phyloP scores from a whole-genome alignment of 2,888 invertebrate genomes.

The Choreutis nemorana region DNA sequence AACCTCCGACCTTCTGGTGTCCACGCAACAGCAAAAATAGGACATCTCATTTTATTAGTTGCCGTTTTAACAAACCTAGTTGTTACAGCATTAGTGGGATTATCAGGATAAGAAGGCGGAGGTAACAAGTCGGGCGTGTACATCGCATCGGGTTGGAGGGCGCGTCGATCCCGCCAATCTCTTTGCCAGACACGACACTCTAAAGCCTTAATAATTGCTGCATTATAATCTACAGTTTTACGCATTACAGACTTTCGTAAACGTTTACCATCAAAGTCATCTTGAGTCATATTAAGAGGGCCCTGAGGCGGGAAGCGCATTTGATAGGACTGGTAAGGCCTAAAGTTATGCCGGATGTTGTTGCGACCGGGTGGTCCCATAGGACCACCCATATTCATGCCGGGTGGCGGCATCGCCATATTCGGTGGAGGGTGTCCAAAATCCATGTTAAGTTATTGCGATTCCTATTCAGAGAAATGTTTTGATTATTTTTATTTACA shows the following conservation, averaged over 20 bases:
- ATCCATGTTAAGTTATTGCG: slow-evolving; percentile 52
- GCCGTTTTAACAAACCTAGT: slow-evolving; percentile 98
- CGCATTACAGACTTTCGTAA: slow-evolving; percentile 95
- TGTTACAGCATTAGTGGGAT: slow-evolving; percentile 96
- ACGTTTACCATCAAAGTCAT: slow-evolving; percentile 96
- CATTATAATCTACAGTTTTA: slow-evolving; percentile 98
- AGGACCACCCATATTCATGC: slow-evolving; percentile 28
- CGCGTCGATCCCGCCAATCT: slow-evolving; percentile 87
- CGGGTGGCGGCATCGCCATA: slow-evolving; percentile 51
- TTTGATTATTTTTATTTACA: slow-evolving; percentile 27
- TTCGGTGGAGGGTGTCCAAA: slow-evolving; percentile 57
- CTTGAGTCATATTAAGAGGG: slow-evolving; percentile 77
- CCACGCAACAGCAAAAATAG: slow-evolving; percentile 99
- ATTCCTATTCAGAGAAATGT: slow-evolving; percentile 56
- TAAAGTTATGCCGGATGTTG: slow-evolving; percentile 58
- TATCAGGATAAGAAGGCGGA: slow-evolving; percentile 92
- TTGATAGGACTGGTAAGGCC: slow-evolving; percentile 56
- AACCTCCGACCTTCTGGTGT: slow-evolving; percentile 98
- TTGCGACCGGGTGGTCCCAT: slow-evolving; percentile 35
- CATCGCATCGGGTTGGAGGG: slow-evolving; percentile 93
- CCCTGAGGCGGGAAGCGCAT: slow-evolving; percentile 61
- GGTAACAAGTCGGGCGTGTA: slow-evolving; percentile 94
- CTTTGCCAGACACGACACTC: slow-evolving; percentile 96
- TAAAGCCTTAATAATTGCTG: slow-evolving; percentile 89
- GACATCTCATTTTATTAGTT: slow-evolving; percentile 99